Percentiles rank a stretch among this genome's conserved stretches.
Conservation (phyloP, 2,113 vertebrate genomes). For the Numenius arquata region DNA sequence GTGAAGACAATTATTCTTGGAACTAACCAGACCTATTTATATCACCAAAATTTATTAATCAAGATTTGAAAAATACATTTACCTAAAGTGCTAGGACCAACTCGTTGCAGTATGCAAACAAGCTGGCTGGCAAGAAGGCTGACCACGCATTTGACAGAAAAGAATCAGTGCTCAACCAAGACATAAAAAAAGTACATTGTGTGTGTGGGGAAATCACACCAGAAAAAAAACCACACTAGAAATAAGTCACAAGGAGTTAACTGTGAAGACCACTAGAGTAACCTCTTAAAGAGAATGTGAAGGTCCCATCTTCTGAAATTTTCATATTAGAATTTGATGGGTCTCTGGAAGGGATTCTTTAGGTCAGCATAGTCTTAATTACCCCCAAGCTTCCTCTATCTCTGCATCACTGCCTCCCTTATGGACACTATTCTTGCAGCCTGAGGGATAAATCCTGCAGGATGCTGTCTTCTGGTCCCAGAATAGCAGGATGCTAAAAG, state of each 20-base stretch:
- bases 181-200: not conserved
- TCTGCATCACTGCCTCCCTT: not conserved
- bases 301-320: not conserved
- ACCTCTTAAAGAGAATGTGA: not conserved
- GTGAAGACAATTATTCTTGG: slow-evolving; percentile 42
- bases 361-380: not conserved
- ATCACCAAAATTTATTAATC: slow-evolving; percentile 39
- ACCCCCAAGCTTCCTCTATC: not conserved
- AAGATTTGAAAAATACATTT: slow-evolving; percentile 33
- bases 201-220: too few species aligned
- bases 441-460: not conserved
- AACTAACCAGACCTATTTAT: slow-evolving; percentile 35
- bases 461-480: not conserved
- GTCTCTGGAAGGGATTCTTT: not conserved
- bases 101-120: not conserved
- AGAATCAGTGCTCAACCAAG: not conserved
- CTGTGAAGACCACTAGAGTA: not conserved
- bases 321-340: not conserved
- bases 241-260: not conserved
- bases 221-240: not conserved
- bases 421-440: not conserved
- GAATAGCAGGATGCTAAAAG: not conserved
- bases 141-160: not conserved
- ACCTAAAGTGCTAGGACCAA: not conserved
- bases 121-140: not conserved